A percentile compares a stretch with the other conserved stretches of the same genome.
phyloP scores from a whole-genome alignment of 1,140 invertebrate species.

The Phenacoccus solenopsis region DNA sequence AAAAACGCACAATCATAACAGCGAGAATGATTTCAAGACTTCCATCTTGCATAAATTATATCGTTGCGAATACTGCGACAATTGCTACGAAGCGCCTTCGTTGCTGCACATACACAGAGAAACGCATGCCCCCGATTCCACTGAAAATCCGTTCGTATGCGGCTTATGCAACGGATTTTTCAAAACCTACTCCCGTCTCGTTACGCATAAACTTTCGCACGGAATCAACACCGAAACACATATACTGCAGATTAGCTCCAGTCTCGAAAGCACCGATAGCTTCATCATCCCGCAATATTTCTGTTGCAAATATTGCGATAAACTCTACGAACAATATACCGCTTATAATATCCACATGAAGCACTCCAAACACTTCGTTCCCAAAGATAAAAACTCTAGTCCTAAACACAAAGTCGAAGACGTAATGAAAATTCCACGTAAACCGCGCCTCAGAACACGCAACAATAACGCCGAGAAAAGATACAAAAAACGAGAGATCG shows the following conservation, averaged over 20 bases:
- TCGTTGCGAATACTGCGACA: slow-evolving; percentile 40
- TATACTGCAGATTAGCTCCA: slow-evolving; percentile 25
- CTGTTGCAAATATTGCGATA: slow-evolving; percentile 32
- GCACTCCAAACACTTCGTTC: not conserved
- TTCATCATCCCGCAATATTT: slow-evolving; percentile 40
- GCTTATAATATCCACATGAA: not conserved
- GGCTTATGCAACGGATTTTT: slow-evolving; percentile 37
- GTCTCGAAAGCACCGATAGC: slow-evolving; percentile 28
- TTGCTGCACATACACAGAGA: slow-evolving; percentile 21
- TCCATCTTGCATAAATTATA: slow-evolving; percentile 36
- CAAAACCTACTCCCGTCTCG: slow-evolving; percentile 38
- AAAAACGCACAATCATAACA: not conserved
- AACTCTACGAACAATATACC: slow-evolving; percentile 27
- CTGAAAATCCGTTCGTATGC: slow-evolving; percentile 20
- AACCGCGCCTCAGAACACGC: not conserved
- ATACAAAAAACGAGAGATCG: not conserved
- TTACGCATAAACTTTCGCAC: slow-evolving; percentile 39
- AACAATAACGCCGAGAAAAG: not conserved
- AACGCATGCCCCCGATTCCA: not conserved
- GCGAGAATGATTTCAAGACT: slow-evolving; percentile 29
- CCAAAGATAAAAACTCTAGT: not conserved
- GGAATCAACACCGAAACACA: slow-evolving; percentile 36
- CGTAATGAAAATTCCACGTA: not conserved
- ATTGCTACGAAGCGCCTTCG: slow-evolving; percentile 28
- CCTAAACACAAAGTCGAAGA: not conserved